A percentile compares a stretch with the other conserved stretches of the same genome.
Evolutionary conservation across 2,888 invertebrate genomes (phyloP).

Genomic region (Terebella lapidaria): DNA sequence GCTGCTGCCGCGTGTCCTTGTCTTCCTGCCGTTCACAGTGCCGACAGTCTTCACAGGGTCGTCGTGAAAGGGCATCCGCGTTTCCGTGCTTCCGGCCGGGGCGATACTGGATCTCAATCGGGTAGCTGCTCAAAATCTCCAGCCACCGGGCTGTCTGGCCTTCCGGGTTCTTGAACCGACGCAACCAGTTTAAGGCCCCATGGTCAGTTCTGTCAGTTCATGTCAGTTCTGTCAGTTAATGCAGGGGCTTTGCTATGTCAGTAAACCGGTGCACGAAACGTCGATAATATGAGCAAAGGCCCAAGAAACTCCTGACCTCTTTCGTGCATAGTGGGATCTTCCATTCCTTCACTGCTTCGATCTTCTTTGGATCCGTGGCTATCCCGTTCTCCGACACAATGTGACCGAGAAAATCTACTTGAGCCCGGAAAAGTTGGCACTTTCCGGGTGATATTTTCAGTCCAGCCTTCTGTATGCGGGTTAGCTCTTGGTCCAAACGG

Average conservation of each 20-base stretch:
- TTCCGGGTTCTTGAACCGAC: slow-evolving; percentile 14
- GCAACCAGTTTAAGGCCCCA: slow-evolving; percentile 21
- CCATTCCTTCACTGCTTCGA: not conserved
- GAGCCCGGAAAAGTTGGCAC: not conserved
- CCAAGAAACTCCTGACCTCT: not conserved
- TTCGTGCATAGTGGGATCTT: not conserved
- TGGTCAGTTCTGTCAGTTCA: slow-evolving; percentile 19
- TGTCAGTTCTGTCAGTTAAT: not conserved
- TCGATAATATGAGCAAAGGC: no score
- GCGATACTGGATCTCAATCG: slow-evolving; percentile 13
- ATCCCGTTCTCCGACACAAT: not conserved
- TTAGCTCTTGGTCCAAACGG: not conserved
- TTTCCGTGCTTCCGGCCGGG: slow-evolving; percentile 10
- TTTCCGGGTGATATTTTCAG: no score
- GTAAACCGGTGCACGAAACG: no score
- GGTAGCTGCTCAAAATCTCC: slow-evolving; percentile 13
- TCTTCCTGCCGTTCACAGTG: no score
- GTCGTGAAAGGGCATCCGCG: no score
- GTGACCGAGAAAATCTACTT: not conserved
- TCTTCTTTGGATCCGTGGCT: no score
- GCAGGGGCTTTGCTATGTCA: no score
- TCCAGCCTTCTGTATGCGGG: not conserved
- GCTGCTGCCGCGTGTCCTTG: no score
- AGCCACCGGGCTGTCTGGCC: no score
- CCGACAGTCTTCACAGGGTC: not conserved